Evolutionary conservation across 2,797 vertebrate genomes (phyloP).

Genomic region (Hylomyscus alleni): DNA sequence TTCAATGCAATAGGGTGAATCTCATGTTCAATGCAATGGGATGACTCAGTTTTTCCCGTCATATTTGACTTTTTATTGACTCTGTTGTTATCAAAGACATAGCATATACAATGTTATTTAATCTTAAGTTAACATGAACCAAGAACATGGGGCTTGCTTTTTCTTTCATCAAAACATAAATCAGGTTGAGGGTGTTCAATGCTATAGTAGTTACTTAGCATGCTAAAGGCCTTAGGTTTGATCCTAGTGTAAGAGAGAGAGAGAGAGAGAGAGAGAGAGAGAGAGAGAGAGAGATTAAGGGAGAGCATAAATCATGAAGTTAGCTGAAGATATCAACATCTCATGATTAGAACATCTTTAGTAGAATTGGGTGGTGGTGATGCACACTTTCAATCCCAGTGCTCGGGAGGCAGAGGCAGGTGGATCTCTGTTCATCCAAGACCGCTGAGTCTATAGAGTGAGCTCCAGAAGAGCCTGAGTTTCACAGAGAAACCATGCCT

Average conservation of each 20-base stretch:
- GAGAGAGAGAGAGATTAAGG: neutral
- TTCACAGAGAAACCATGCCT: neutral
- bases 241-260: neutral
- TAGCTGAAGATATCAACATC: neutral
- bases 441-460: neutral
- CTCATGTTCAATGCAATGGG: fast-evolving
- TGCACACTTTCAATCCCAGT: neutral
- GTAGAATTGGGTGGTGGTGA: neutral
- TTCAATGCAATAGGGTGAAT: fast-evolving
- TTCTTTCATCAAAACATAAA: slow-evolving; percentile 13
- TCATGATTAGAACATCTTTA: slow-evolving; percentile 1
- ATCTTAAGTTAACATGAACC: neutral
- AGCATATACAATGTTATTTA: neutral
- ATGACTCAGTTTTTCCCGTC: neutral
- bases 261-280: too few relatives aligned
- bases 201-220: neutral
- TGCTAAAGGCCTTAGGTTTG: neutral
- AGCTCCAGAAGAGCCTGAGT: neutral
- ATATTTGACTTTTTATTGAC: neutral
- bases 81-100: neutral
- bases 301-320: neutral
- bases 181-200: neutral
- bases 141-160: neutral
- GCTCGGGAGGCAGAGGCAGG: neutral
- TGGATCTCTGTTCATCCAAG: neutral